These are phyloP conservation scores for Urocyon cinereoargenteus DNA, from an alignment of 2,797 vertebrate species.

Conservation along the genomic window DNA sequence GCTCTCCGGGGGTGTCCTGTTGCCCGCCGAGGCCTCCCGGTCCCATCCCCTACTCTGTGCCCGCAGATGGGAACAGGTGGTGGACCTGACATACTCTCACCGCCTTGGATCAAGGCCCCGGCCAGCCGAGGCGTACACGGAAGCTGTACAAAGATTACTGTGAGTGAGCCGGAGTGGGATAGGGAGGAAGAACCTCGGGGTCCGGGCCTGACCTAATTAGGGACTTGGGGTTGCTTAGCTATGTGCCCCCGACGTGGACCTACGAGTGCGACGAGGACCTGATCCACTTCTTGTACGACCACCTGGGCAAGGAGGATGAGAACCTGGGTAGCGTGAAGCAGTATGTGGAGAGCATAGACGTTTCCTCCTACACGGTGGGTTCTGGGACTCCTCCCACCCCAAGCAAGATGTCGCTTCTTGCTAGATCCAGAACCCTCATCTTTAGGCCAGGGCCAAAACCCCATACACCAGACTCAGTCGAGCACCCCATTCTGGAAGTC, in stretches of 20 bases:
- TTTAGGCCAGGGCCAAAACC: background rate
- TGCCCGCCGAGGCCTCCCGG: background rate
- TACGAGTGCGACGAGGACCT: slow-evolving; percentile 98
- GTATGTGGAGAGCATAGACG: slow-evolving; percentile 98
- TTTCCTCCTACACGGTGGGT: slow-evolving; percentile 95
- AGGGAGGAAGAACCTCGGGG: slow-evolving; percentile 29
- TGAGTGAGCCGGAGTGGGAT: slow-evolving; percentile 81
- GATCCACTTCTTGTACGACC: slow-evolving; percentile 97
- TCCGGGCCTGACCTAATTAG: slow-evolving; percentile 58
- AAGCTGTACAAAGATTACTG: slow-evolving; percentile 95
- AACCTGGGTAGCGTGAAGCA: slow-evolving; percentile 98
- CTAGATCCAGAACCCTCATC: background rate
- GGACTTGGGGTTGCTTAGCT: slow-evolving; percentile 87
- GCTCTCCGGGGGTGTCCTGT: background rate
- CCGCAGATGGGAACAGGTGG: slow-evolving; percentile 96
- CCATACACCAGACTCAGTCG: background rate
- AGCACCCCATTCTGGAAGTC: background rate
- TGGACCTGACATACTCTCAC: slow-evolving; percentile 94
- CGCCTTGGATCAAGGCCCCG: slow-evolving; percentile 93
- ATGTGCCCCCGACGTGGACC: slow-evolving; percentile 95
- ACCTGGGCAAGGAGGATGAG: slow-evolving; percentile 97
- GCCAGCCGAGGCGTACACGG: slow-evolving; percentile 91
- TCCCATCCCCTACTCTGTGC: background rate
- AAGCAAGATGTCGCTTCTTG: background rate
- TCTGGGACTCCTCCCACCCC: background rate